These are phyloP conservation scores for Habrosyne pyritoides DNA, from an alignment of 2,888 invertebrate genomes.

Conservation along the genomic window DNA sequence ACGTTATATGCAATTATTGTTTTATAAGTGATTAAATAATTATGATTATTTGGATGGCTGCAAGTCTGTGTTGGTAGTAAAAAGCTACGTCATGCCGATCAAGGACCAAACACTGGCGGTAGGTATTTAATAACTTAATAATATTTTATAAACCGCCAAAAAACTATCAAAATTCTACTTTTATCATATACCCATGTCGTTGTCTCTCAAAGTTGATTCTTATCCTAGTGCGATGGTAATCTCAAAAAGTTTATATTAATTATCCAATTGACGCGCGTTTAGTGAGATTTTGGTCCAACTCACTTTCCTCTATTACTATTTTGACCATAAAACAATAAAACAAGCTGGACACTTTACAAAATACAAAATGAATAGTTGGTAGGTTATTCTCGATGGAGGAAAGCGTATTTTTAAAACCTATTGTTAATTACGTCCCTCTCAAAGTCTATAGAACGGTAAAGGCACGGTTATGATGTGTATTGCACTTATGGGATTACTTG, in stretches of 20 bases:
- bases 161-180: conserved; percentile 58
- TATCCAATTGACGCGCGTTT: conserved; percentile 70
- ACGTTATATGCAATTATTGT: neutral
- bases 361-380: conserved; percentile 69
- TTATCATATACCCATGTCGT: conserved; percentile 64
- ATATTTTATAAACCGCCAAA: conserved; percentile 55
- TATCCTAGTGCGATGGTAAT: conserved; percentile 70
- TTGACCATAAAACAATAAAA: conserved; percentile 54
- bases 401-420: conserved; percentile 76
- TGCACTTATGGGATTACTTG: conserved; percentile 79
- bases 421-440: conserved; percentile 83
- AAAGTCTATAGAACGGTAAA: conserved; percentile 83
- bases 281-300: conserved; percentile 67
- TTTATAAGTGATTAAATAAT: neutral
- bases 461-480: conserved; percentile 84
- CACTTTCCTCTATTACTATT: conserved; percentile 58
- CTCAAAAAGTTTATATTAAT: conserved; percentile 38
- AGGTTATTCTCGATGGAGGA: conserved; percentile 60
- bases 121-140: conserved; percentile 34
- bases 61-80: neutral
- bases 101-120: conserved; percentile 6
- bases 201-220: conserved; percentile 69
- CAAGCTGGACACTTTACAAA: conserved; percentile 66
- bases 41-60: conserved; percentile 1
- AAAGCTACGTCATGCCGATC: neutral